Conservation (phyloP, 2,113 vertebrate species). For the Trogon surrucura region DNA sequence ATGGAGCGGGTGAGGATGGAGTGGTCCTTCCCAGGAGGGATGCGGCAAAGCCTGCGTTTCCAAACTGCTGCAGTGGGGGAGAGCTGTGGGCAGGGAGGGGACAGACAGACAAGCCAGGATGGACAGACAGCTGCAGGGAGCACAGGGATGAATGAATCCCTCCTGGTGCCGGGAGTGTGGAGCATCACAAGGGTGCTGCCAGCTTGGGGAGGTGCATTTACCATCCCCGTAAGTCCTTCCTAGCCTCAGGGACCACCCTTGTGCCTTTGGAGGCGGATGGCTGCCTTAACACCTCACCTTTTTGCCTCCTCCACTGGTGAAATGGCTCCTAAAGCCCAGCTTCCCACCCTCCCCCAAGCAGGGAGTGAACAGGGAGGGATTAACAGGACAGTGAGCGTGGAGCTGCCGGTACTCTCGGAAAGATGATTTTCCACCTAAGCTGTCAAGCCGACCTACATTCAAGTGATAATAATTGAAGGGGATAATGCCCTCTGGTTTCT, state of each 20-base stretch:
- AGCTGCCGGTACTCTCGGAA: rapidly evolving
- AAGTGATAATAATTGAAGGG: constrained; percentile 36
- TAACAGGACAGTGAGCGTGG: neutral
- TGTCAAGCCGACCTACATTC: constrained; percentile 56
- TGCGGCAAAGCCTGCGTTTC: neutral
- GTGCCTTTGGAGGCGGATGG: neutral
- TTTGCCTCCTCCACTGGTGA: rapidly evolving
- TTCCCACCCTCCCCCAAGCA: neutral
- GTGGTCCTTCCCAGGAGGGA: neutral
- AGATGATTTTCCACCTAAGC: constrained; percentile 58
- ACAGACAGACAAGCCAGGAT: rapidly evolving
- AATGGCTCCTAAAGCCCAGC: rapidly evolving
- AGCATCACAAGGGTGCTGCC: neutral
- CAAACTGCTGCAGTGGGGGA: rapidly evolving
- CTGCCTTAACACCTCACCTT: neutral
- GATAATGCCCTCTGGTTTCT: constrained; percentile 38
- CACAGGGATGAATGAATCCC: neutral
- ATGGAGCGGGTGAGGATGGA: neutral
- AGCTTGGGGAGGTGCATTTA: rapidly evolving
- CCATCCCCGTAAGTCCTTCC: rapidly evolving
- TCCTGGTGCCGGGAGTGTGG: rapidly evolving
- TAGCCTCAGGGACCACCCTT: neutral
- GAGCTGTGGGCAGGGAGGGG: neutral
- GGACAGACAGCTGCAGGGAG: neutral
- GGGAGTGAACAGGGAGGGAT: neutral